A percentile compares a stretch with the other conserved stretches of the same genome.
Conservation (phyloP, 2,113 vertebrate species). For the Ondatra zibethicus region DNA sequence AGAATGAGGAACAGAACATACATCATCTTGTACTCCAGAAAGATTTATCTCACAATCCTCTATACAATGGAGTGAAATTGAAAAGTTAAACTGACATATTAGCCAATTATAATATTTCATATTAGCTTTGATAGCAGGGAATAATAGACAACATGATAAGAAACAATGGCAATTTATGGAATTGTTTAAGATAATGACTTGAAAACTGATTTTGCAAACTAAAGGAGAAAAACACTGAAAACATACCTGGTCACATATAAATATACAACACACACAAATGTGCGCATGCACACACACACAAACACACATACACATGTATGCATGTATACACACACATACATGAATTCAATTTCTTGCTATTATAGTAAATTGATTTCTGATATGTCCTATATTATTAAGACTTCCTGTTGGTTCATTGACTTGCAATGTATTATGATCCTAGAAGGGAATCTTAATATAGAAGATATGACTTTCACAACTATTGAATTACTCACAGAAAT, state of each 20-base stretch:
- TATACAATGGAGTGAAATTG: not conserved
- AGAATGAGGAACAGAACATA: not conserved
- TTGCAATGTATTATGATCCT: not conserved
- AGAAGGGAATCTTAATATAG: not conserved
- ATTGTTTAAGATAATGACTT: not conserved
- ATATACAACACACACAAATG: not conserved
- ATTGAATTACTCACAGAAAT: constrained; percentile 14
- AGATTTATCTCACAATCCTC: not conserved
- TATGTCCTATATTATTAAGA: too few species aligned
- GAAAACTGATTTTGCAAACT: constrained; percentile 18
- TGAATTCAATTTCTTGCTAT: not conserved
- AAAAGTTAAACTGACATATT: not conserved
- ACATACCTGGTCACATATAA: not conserved
- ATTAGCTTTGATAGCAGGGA: not conserved
- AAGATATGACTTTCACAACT: not conserved
- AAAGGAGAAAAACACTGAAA: not conserved
- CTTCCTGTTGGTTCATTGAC: too few species aligned
- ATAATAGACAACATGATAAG: not conserved
- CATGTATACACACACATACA: not conserved
- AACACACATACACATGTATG: not conserved
- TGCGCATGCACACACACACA: not conserved
- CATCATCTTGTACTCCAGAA: not conserved
- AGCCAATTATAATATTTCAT: not conserved
- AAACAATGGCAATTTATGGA: constrained; percentile 13
- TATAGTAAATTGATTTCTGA: too few species aligned